Percentiles rank a stretch among this genome's conserved stretches.
phyloP scores from a whole-genome alignment of 2,888 invertebrate species.

The Lasioglossum morio region DNA sequence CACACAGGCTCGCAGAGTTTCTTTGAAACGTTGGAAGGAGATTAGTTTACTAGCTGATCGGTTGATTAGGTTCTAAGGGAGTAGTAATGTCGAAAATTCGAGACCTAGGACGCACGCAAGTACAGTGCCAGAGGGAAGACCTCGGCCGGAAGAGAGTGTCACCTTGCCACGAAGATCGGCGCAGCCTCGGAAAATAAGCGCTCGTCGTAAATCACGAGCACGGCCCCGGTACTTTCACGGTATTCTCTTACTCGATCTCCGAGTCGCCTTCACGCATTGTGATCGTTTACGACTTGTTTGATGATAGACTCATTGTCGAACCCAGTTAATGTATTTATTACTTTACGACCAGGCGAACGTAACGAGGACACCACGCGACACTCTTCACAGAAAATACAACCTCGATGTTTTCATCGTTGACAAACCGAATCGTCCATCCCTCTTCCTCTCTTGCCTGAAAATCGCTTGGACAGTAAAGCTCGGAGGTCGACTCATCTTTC shows the following conservation, averaged over 20 bases:
- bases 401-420: background rate
- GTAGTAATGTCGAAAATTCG: background rate
- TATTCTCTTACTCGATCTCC: constrained; percentile 43
- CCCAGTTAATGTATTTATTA: constrained; percentile 81
- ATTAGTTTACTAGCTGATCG: no score
- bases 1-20: no score
- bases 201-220: constrained; percentile 65
- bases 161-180: constrained; percentile 78
- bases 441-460: background rate
- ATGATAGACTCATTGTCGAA: constrained; percentile 72
- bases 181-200: constrained; percentile 65
- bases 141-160: constrained; percentile 58
- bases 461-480: constrained; percentile 32
- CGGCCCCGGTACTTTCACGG: constrained; percentile 38
- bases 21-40: no score
- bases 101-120: no score
- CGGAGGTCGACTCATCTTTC: background rate
- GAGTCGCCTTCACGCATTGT: constrained; percentile 70
- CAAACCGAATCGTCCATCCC: background rate
- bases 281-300: constrained; percentile 80
- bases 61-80: no score
- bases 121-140: background rate
- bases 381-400: constrained; percentile 35
- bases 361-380: constrained; percentile 64
- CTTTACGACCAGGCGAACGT: constrained; percentile 71